Evolutionary conservation across 2,888 invertebrate genomes (phyloP), one percentile per base, ranked within the genome.

Genomic region (Acrobasis repandana): DNA sequence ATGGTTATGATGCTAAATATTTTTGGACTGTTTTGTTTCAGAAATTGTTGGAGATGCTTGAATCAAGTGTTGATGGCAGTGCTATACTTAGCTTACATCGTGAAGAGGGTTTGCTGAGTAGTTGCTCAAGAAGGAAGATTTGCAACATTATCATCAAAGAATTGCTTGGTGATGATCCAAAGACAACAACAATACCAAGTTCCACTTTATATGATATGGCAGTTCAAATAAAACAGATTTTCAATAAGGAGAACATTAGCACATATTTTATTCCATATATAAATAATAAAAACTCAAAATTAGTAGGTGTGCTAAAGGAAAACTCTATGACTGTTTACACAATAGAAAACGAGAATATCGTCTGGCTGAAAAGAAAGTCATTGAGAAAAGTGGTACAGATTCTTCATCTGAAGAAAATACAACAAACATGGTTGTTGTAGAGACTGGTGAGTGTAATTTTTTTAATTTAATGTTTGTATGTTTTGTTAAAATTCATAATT

Each of bases 21-120:
- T 46, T 46, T 46, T 6, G 2, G 9, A 46, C n/a, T 46, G 9
- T 6, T 46, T 46, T 46, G 46, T 46, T 46, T 46, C 46, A 46
- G 46, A 46, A 46, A 46, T 46, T 46, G 46, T 46, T 46, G n/a
- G 46, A 46, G n/a, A 46, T 46, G 46, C 46, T 46, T 46, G n/a
- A 46, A 46, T 46, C 46, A 46, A 46, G 46, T 46, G 46, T 46
- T 46, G 46, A 46, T 46, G n/a, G 46, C n/a, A 46, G 46, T 8
- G 46, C 46, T 46, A 46, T n/a, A 46, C 46, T 46, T 46, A 46
- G 46, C 46, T 46, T 46, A 46, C n/a, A 46, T 46, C 46, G 46
- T 46, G 46, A 46, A 46, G 46, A 46, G 46, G 46, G 46, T 46
- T 46, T 46, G 46, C 46, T 46, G 46, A 46, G 46, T 46, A 46